Evolutionary conservation across 2,888 invertebrate genomes (phyloP).

Genomic region (Ariolimax columbianus): DNA sequence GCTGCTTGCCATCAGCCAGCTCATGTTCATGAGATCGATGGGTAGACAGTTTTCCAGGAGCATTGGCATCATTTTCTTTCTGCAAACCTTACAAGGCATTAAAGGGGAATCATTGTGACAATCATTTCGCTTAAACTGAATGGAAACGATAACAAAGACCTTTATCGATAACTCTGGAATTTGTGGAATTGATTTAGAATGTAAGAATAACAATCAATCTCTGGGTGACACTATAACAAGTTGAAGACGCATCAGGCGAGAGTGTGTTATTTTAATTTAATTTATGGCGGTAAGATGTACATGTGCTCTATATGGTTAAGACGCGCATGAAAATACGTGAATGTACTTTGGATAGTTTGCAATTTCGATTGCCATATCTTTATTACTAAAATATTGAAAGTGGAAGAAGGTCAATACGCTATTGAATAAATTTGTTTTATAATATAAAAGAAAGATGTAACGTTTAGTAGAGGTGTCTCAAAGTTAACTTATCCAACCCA

Average conservation of each 20-base stretch:
- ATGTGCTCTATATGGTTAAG: too few relatives aligned
- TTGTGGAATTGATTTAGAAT: not conserved
- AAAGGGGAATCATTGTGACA: not conserved
- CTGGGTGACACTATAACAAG: not conserved
- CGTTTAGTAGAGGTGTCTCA: too few relatives aligned
- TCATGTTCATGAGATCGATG: conserved; percentile 25
- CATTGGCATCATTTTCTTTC: conserved; percentile 1
- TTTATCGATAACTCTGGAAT: not conserved
- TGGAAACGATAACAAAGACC: conserved; percentile 3
- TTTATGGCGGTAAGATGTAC: too few relatives aligned
- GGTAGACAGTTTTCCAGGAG: not conserved
- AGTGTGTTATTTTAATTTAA: too few relatives aligned
- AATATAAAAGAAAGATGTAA: too few relatives aligned
- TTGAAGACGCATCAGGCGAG: not conserved
- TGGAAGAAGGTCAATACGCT: too few relatives aligned
- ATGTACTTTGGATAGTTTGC: too few relatives aligned
- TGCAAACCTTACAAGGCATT: not conserved
- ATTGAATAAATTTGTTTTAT: too few relatives aligned
- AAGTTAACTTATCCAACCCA: too few relatives aligned
- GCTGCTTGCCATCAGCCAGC: conserved; percentile 3
- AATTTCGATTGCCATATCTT: too few relatives aligned
- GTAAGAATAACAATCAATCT: not conserved
- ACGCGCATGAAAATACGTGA: too few relatives aligned
- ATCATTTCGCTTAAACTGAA: not conserved
- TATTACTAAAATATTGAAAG: too few relatives aligned